Base-by-base conservation (phyloP, 1,140 invertebrate species). In the Trinorchestia longiramus region DNA sequence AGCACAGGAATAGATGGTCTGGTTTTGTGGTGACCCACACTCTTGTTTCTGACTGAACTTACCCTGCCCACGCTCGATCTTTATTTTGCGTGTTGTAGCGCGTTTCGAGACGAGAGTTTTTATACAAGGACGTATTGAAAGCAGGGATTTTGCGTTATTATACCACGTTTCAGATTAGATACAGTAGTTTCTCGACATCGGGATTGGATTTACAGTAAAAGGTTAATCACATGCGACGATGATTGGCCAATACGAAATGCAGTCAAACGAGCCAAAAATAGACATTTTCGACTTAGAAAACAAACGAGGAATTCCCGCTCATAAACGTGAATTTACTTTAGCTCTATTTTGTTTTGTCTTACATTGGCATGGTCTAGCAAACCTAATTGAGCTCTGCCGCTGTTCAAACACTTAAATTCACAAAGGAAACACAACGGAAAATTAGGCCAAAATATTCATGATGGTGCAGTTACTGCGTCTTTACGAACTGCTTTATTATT, bases 401-500 rank as follows among this genome's bases (percentile, higher is more conserved):
- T 3, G 62, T 77, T 77, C 62, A 77, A 77, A 77, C 62, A 77
- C 62, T 15, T 28, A 77, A 77, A 77, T 77, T 23, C 36, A 11
- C 11, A 15, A 3, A 11, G 62, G 28, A 36, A 77, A 36, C 28
- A 1, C 62, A 77, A 77, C 28, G 36, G 62, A 77, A 77, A 77
- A 77, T 77, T 36, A 28, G 36, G 62, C 62, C 28, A 77, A 77
- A 77, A 36, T 36, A 77, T 77, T 36, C 28, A 28, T 36, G 36
- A 36, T 77, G 36, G 28, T 77, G 62, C 15, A 77, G 62, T 28
- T 28, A 77, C 36, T 77, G 62, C 11, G 62, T 36, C 62, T 77
- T 77, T 77, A 77, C 62, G 62, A 77, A 23, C 62, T 77, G 62
- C 62, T 77, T 77, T 77, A 77, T 77, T 77, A 77, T 77, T 77